These are phyloP conservation scores for Centropyge bicolor DNA, from an alignment of 2,797 vertebrate genomes.

Conservation along the genomic window DNA sequence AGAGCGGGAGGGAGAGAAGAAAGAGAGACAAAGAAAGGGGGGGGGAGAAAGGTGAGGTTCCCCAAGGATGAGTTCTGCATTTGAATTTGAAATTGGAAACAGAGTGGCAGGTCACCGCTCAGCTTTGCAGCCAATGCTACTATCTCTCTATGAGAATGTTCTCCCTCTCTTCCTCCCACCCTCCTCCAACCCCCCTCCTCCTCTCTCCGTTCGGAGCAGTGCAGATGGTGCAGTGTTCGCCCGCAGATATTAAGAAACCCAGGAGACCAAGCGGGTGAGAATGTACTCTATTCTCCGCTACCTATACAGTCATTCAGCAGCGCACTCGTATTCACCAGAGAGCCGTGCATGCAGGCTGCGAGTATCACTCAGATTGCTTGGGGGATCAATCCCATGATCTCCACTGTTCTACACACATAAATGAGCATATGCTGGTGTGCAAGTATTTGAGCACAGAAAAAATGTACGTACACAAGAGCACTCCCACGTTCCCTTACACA, in stretches of 20 bases:
- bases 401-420: constrained; percentile 50
- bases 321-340: constrained; percentile 47
- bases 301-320: constrained; percentile 57
- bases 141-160: constrained; percentile 55
- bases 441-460: constrained; percentile 46
- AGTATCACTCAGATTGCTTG: constrained; percentile 46
- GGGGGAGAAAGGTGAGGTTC: constrained; percentile 62
- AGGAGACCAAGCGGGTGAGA: constrained; percentile 69
- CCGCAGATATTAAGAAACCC: constrained; percentile 83
- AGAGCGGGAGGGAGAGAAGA: constrained; percentile 44
- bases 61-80: constrained; percentile 76
- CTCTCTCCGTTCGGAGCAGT: constrained; percentile 64
- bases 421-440: constrained; percentile 58
- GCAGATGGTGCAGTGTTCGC: constrained; percentile 83
- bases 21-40: constrained; percentile 53
- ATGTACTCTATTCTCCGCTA: constrained; percentile 53
- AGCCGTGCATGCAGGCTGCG: constrained; percentile 32
- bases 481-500: constrained; percentile 47
- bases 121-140: constrained; percentile 70
- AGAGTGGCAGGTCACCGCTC: constrained; percentile 75
- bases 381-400: constrained; percentile 59
- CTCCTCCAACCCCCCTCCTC: constrained; percentile 34
- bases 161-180: constrained; percentile 40
- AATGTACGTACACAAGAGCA: constrained; percentile 22
- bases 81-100: constrained; percentile 83